A percentile compares a stretch with the other conserved stretches of the same genome.
phyloP scores from a whole-genome alignment of 2,113 vertebrate species.

The Epinephelus moara region DNA sequence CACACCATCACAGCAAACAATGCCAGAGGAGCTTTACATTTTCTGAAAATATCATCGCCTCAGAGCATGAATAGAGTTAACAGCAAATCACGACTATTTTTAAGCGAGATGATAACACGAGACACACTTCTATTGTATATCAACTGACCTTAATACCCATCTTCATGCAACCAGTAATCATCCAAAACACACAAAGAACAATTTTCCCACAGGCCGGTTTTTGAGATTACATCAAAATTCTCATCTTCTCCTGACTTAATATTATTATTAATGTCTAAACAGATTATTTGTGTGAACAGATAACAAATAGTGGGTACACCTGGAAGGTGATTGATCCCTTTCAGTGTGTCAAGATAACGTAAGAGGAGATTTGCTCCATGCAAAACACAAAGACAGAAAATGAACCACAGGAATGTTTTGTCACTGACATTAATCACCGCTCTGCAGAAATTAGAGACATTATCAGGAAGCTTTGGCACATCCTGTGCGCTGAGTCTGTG shows the following conservation, averaged over 20 bases:
- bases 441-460: not conserved
- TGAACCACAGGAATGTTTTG: not conserved
- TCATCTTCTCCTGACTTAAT: not conserved
- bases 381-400: not conserved
- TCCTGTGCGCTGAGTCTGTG: not conserved
- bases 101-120: not conserved
- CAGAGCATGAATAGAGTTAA: not conserved
- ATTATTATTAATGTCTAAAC: not conserved
- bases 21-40: slow-evolving; percentile 3
- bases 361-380: not conserved
- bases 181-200: not conserved
- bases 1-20: not conserved
- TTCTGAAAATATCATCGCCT: not conserved
- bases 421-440: not conserved
- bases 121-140: not conserved
- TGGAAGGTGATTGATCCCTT: not conserved
- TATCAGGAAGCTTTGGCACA: not conserved
- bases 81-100: not conserved
- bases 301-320: not conserved
- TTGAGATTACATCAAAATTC: not conserved
- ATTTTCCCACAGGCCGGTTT: not conserved
- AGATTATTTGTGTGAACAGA: not conserved
- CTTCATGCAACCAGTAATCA: not conserved
- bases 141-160: not conserved
- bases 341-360: not conserved